Evolutionary conservation across 2,797 vertebrate genomes (phyloP).

Genomic region (Sebastes hubbsi): DNA sequence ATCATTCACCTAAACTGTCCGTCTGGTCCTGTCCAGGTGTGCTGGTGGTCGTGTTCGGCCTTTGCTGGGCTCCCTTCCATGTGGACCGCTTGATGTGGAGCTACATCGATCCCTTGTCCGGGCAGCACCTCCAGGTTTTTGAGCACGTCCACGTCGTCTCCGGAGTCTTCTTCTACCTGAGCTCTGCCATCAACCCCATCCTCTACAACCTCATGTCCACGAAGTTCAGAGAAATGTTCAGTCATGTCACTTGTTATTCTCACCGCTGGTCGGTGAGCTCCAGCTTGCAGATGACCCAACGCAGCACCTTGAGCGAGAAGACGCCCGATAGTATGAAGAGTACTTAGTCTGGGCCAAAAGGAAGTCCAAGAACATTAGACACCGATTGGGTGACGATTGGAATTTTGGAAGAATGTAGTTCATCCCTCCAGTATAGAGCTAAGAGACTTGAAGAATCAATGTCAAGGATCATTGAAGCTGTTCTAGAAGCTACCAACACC

Average conservation of each 20-base stretch:
- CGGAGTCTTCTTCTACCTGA: conserved; percentile 91
- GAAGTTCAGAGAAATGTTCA: conserved; percentile 91
- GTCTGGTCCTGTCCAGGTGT: conserved; percentile 79
- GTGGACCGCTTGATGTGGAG: conserved; percentile 92
- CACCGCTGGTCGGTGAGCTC: conserved; percentile 42
- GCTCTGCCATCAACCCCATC: conserved; percentile 90
- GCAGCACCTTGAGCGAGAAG: conserved; percentile 78
- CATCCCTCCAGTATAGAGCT: background rate
- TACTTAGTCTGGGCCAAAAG: background rate
- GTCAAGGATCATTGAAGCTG: background rate
- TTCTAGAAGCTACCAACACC: background rate
- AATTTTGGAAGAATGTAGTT: background rate
- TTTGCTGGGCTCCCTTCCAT: conserved; percentile 96
- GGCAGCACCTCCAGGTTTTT: conserved; percentile 76
- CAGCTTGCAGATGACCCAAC: conserved; percentile 70
- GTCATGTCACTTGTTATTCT: conserved; percentile 79
- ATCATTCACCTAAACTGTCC: background rate
- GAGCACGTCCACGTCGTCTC: conserved; percentile 87
- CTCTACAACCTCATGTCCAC: conserved; percentile 95
- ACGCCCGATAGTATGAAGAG: background rate
- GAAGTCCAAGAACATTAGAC: background rate
- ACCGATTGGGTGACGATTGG: background rate
- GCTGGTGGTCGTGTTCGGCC: conserved; percentile 89
- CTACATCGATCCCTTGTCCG: conserved; percentile 80
- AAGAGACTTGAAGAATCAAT: background rate